Conservation (phyloP, 2,113 vertebrate species). For the Fregetta grallaria region DNA sequence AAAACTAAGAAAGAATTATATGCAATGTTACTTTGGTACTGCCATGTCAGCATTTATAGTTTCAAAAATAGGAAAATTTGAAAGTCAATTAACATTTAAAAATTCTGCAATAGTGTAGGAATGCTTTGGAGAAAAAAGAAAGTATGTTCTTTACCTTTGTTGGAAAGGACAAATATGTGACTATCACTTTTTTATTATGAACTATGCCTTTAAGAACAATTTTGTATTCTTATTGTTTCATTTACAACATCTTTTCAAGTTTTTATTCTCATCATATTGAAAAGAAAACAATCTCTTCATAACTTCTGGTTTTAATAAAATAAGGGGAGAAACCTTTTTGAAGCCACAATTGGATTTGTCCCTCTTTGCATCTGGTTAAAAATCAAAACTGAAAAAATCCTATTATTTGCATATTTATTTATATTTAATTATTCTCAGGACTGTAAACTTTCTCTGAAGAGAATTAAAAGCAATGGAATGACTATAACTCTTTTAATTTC, state of each 20-base stretch:
- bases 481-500: background rate
- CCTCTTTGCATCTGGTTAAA: conserved; percentile 15
- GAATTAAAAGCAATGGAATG: background rate
- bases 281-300: background rate
- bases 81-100: background rate
- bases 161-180: background rate
- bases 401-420: conserved; percentile 28
- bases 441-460: background rate
- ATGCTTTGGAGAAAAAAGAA: background rate
- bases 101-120: background rate
- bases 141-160: background rate
- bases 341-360: conserved; percentile 15
- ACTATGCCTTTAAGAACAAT: background rate
- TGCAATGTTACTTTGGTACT: background rate
- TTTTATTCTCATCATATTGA: background rate
- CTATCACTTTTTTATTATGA: background rate
- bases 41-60: background rate
- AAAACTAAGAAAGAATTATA: background rate
- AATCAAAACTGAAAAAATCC: background rate
- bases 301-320: conserved; percentile 42
- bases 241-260: conserved; percentile 8
- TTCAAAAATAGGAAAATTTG: background rate
- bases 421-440: conserved; percentile 23
- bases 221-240: background rate
- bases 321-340: background rate